phyloP scores from a whole-genome alignment of 2,797 vertebrate species.

The Pseudomugil tenellus region DNA sequence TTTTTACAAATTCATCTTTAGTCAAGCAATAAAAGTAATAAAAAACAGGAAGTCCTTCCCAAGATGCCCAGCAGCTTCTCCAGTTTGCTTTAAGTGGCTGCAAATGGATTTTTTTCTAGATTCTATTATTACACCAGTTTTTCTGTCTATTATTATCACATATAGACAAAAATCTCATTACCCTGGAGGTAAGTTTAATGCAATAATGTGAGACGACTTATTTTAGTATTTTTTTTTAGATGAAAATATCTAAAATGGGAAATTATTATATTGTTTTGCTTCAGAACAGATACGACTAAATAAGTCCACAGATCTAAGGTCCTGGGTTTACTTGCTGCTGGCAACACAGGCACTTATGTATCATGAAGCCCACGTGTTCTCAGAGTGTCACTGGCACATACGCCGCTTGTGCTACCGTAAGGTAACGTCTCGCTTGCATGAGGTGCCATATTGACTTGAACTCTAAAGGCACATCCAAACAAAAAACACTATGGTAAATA shows the following conservation, averaged over 20 bases:
- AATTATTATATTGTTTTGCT: not conserved
- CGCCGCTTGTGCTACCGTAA: too few species aligned
- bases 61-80: not conserved
- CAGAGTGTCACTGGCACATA: too few species aligned
- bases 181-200: not conserved
- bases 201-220: not conserved
- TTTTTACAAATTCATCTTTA: not conserved
- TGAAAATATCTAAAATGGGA: not conserved
- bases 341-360: too few species aligned
- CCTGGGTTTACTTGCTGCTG: too few species aligned
- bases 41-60: not conserved
- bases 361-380: too few species aligned
- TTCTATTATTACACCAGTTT: not conserved
- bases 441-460: too few species aligned
- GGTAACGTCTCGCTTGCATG: too few species aligned
- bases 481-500: too few species aligned
- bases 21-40: not conserved
- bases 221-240: not conserved
- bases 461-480: too few species aligned
- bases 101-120: not conserved
- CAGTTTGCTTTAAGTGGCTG: not conserved
- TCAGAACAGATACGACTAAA: not conserved
- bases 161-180: not conserved
- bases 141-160: not conserved
- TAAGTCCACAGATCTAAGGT: conserved; percentile 6